Base-by-base conservation (phyloP, 2,888 invertebrate genomes). In the Ennomos quercinarius region DNA sequence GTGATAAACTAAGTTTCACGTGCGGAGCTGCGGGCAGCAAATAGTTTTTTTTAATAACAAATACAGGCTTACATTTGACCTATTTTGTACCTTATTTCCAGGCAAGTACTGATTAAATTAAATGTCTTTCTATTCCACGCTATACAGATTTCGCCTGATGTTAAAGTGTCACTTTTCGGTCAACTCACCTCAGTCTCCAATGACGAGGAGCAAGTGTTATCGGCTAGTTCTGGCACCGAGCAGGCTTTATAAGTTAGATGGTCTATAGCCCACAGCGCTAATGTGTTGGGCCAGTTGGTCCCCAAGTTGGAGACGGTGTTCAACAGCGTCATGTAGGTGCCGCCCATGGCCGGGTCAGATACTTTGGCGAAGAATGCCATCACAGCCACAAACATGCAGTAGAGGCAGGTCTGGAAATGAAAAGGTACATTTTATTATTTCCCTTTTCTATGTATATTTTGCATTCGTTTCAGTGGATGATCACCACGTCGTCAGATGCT, bases 301-400 rank as follows among this genome's bases (percentile, higher is more conserved):
- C 99, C 99, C 59, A 99, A 94, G 93, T 99, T 99, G 47, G 96
- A 95, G 17, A 99, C 93, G 0, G 99, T 99, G 84, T 99, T 99
- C 11, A 99, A 93, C 50, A 99, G 93, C 0, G 99, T 99, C 99
- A 99, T 99, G 84, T 99, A 99, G 0, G 99, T 99, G 6, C 99
- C 99, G 1, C 99, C 99, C 0, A 99, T 98, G 0, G 96, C 94
- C 0, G 99, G 98, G 84, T 99, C 99, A 62, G 99, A 99, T 49
- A 99, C 95, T 88, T 97, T 97, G 0, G 99, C 99, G 87, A 98
- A 98, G 93, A 99, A 99, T 9, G 99, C 98, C 99, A 99, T 99
- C 60, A 96, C 95, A 0, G 99, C 96, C 6, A 99, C 99, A 87
- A 98, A 99, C 98, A 99, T 99, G 77, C 97, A 96, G 88, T 99